A percentile compares a stretch with the other conserved stretches of the same genome.
Evolutionary conservation across 2,888 invertebrate species (phyloP).

Genomic region (Belgica antarctica): DNA sequence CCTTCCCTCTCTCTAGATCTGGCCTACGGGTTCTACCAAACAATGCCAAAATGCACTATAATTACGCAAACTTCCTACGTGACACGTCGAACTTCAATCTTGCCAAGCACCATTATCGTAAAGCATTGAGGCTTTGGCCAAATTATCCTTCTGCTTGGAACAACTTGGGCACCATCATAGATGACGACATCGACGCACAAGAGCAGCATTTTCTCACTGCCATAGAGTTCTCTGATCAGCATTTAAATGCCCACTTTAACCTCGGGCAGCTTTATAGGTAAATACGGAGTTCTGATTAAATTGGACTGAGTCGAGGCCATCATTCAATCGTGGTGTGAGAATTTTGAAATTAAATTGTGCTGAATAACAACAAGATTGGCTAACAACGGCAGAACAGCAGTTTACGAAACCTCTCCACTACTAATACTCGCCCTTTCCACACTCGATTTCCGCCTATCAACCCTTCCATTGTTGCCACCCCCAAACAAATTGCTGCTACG

Average conservation of each 20-base stretch:
- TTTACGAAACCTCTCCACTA: no score
- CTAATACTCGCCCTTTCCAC: no score
- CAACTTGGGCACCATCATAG: conserved; percentile 78
- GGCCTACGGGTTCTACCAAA: conserved; percentile 75
- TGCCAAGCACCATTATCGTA: conserved; percentile 75
- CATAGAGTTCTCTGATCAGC: conserved; percentile 69
- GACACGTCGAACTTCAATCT: conserved; percentile 70
- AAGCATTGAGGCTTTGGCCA: conserved; percentile 78
- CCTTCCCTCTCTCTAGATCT: no score
- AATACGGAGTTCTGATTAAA: no score
- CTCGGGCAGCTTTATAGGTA: conserved; percentile 79
- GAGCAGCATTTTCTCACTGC: conserved; percentile 75
- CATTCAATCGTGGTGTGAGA: no score
- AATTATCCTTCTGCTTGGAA: conserved; percentile 83
- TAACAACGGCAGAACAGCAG: no score
- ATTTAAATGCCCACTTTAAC: conserved; percentile 82
- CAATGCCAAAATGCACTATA: conserved; percentile 89
- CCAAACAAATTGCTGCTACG: no score
- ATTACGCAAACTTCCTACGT: conserved; percentile 80
- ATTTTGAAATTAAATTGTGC: no score
- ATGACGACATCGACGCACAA: conserved; percentile 65
- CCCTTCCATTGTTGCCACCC: no score
- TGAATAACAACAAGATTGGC: no score
- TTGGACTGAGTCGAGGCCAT: no score
- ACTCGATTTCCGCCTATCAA: no score